Conservation (phyloP, 1,140 invertebrate species). For the Caerostris extrusa region DNA sequence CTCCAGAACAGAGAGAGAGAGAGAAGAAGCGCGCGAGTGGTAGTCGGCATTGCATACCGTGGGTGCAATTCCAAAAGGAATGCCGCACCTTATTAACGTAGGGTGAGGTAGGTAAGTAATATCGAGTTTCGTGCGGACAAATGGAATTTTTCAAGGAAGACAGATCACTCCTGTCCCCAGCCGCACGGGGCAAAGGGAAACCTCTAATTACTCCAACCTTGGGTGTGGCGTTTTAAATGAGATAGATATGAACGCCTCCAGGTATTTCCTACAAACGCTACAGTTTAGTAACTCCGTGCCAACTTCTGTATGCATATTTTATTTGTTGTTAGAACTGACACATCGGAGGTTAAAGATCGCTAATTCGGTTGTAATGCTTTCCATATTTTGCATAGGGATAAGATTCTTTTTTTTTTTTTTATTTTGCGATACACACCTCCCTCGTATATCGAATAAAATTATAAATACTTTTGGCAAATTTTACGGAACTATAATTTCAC, state of each 20-base stretch:
- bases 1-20: not conserved
- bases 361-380: constrained; percentile 11
- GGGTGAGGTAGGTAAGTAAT: constrained; percentile 52
- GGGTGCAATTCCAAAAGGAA: constrained; percentile 41
- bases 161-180: constrained; percentile 49
- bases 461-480: not conserved
- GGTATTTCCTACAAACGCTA: constrained; percentile 35
- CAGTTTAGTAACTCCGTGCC: not conserved
- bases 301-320: constrained; percentile 29
- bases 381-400: not conserved
- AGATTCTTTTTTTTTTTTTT: not conserved
- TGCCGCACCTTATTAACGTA: constrained; percentile 52
- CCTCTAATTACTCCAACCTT: constrained; percentile 47
- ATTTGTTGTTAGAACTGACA: constrained; percentile 14
- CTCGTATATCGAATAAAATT: not conserved
- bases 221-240: constrained; percentile 55
- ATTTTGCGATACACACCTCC: not conserved
- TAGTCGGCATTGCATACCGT: constrained; percentile 15
- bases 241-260: constrained; percentile 52
- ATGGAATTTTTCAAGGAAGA: constrained; percentile 48
- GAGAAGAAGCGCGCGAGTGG: not conserved
- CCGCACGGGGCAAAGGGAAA: constrained; percentile 43
- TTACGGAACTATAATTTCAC: not conserved
- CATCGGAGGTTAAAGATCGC: constrained; percentile 21
- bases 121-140: constrained; percentile 47